Evolutionary conservation across 2,888 invertebrate species (phyloP), one percentile per base, ranked within the genome.

Genomic region (Eristalis tenax): DNA sequence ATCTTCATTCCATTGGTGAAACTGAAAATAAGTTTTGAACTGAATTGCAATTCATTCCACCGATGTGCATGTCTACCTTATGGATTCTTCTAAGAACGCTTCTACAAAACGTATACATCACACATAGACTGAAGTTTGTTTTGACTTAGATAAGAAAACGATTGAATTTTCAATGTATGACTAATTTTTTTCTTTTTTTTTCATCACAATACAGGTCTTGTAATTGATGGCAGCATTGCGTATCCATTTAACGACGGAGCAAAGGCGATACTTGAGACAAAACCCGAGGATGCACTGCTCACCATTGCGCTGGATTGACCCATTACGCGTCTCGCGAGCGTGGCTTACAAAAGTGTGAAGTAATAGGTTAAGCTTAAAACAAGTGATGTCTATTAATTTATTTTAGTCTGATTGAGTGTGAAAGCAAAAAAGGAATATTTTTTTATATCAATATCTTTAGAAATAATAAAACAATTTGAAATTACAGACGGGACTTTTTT

Each of bases 161-260:
- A 35, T 35, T 50, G 43, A 50, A 38, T 68, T 56, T 28, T 15
- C 43, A 38, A 26, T 75, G 64, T 43, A 28, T 77, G 11, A 11
- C 32, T 59, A 32, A n/a, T 50, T n/a, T 1, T 26, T 26, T 26
- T 26, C 3, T 35, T 59, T 64, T 32, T 71, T n/a, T 18, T 57
- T 75, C 82, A 64, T 73, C 63, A 18, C 43, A 64, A 90, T 84
- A 4, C 87, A 95, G 96, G 97, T 91, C 94, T 99, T 22, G 99
- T 99, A 0, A 95, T 99, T 26, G 99, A 99, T 92, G 99, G 99
- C 32, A 98, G 98, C 88, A 96, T 98, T 18, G 97, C 97, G 0
- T 98, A 97, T 91, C 95, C 96, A 0, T 99, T 99, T 93, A 99
- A 99, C 93, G 98, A 98, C 91, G 99, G 99, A 1, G 96, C 98